Percentiles rank a stretch among this genome's conserved stretches.
phyloP scores from a whole-genome alignment of 2,797 vertebrate genomes.

The Silurus aristotelis region DNA sequence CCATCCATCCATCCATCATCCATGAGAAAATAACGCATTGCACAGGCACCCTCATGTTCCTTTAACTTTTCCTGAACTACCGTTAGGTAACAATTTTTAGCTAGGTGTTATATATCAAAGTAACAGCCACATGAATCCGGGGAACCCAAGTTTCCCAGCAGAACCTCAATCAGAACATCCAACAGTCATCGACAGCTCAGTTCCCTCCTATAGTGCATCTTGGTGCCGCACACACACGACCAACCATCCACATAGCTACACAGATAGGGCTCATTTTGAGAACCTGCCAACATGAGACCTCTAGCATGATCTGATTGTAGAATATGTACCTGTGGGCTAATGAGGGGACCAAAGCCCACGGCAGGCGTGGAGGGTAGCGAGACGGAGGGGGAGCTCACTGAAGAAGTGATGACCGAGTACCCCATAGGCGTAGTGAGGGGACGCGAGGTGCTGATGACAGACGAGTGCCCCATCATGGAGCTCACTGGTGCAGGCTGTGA shows the following conservation, averaged over 20 bases:
- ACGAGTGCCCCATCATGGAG: conserved; percentile 79
- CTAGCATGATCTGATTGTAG: not conserved
- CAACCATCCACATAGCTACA: not conserved
- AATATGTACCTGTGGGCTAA: conserved; percentile 82
- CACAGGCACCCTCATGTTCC: no score
- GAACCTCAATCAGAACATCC: no score
- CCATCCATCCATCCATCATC: not conserved
- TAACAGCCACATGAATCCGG: no score
- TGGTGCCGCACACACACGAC: no score
- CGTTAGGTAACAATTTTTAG: no score
- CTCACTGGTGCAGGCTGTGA: conserved; percentile 74
- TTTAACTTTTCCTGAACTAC: no score
- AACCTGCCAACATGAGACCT: not conserved
- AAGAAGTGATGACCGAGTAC: conserved; percentile 86
- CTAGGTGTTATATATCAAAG: no score
- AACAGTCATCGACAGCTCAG: no score
- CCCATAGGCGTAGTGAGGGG: conserved; percentile 79
- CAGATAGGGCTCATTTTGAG: not conserved
- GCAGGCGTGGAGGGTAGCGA: conserved; percentile 80
- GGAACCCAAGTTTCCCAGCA: no score
- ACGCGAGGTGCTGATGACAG: conserved; percentile 84
- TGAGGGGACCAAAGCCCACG: conserved; percentile 80
- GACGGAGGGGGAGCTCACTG: conserved; percentile 79
- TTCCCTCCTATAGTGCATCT: no score
- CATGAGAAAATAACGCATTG: no score